phyloP scores from a whole-genome alignment of 2,113 vertebrate species.

The Brachirus orientalis region DNA sequence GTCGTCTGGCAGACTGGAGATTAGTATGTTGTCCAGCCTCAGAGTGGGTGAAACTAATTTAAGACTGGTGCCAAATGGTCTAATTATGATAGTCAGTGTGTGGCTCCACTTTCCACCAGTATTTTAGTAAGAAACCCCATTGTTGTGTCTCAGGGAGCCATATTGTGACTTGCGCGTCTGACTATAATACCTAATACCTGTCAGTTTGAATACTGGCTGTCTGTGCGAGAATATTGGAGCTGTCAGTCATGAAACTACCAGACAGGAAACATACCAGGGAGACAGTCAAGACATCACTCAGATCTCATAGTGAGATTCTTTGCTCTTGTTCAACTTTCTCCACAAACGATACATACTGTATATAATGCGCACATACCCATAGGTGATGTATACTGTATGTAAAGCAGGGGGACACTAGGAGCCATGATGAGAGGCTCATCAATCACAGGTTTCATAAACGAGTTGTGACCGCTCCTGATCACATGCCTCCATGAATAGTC shows the following conservation, averaged over 20 bases:
- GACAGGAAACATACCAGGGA: neutral
- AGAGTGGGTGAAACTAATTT: conserved; percentile 42
- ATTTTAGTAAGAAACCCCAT: conserved; percentile 46
- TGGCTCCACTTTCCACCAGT: conserved; percentile 55
- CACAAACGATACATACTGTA: too few relatives aligned
- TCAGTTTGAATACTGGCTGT: conserved; percentile 34
- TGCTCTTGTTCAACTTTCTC: neutral
- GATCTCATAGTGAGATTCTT: neutral
- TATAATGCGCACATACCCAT: too few relatives aligned
- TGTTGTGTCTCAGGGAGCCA: conserved; percentile 51
- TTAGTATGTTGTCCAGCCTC: conserved; percentile 49
- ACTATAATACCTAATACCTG: conserved; percentile 45
- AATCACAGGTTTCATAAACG: too few relatives aligned
- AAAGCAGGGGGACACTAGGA: too few relatives aligned
- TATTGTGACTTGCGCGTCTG: conserved; percentile 44
- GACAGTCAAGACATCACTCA: neutral
- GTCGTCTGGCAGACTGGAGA: conserved; percentile 66
- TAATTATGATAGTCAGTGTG: conserved; percentile 58
- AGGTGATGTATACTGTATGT: too few relatives aligned
- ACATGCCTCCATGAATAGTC: too few relatives aligned
- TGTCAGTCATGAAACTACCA: conserved; percentile 26
- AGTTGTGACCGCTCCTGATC: too few relatives aligned
- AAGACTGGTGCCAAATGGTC: conserved; percentile 41
- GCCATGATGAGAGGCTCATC: too few relatives aligned
- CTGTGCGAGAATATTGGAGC: conserved; percentile 4